A percentile compares a stretch with the other conserved stretches of the same genome.
phyloP scores from a whole-genome alignment of 2,113 vertebrate genomes.

The Poicephalus gulielmi region DNA sequence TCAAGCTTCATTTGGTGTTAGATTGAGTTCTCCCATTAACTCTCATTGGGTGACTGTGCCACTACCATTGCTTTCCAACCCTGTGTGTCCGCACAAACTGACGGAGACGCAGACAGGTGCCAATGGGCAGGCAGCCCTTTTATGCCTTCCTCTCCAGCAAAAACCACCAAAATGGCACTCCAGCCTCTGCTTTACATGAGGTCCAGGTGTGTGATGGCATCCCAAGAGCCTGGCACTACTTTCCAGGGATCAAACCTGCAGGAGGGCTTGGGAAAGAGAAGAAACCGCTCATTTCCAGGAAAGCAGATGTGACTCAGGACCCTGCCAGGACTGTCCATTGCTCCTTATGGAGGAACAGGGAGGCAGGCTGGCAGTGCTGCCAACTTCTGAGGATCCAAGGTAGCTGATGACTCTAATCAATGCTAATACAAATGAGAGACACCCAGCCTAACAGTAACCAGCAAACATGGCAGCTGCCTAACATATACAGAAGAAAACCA shows the following conservation, averaged over 20 bases:
- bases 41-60: background rate
- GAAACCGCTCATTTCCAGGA: background rate
- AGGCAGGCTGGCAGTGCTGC: background rate
- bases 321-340: background rate
- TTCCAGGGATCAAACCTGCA: background rate
- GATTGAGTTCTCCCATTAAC: background rate
- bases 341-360: background rate
- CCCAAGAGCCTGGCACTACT: too few species aligned
- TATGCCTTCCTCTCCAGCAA: background rate
- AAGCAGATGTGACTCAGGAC: accelerated
- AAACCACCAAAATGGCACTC: background rate
- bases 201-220: background rate
- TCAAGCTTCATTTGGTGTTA: background rate
- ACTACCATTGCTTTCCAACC: background rate
- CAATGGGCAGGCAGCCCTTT: background rate
- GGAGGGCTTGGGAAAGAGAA: background rate
- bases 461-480: background rate
- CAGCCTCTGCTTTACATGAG: accelerated
- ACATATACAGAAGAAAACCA: background rate
- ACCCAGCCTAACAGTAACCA: background rate
- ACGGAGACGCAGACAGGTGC: background rate
- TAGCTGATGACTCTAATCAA: background rate
- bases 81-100: accelerated
- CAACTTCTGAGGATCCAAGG: background rate
- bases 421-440: background rate